Conservation (phyloP, 1,140 invertebrate genomes). For the Wasmannia auropunctata region DNA sequence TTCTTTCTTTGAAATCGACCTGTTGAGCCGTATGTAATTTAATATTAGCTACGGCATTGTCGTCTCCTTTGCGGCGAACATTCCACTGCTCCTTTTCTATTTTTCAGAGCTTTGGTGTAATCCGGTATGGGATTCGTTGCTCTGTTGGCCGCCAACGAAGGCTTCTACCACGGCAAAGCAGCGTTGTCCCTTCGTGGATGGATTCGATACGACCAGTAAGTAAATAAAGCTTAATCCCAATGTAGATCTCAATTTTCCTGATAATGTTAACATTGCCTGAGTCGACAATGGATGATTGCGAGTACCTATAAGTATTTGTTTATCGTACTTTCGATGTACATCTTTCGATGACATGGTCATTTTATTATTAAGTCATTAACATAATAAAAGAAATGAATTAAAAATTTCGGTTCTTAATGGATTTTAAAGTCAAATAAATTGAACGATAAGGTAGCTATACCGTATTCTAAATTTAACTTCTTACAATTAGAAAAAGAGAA, state of each 20-base stretch:
- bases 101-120: constrained; percentile 88
- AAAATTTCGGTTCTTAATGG: neutral
- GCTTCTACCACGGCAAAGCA: constrained; percentile 87
- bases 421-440: neutral
- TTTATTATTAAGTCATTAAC: neutral
- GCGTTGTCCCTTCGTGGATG: constrained; percentile 89
- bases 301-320: neutral
- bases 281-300: neutral
- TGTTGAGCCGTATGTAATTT: neutral
- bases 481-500: neutral
- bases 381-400: neutral
- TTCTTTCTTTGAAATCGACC: neutral
- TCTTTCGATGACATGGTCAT: neutral
- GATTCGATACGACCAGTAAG: constrained; percentile 91
- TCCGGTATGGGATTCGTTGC: constrained; percentile 89
- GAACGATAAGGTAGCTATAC: neutral
- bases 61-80: neutral
- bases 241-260: constrained; percentile 12
- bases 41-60: neutral
- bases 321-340: neutral
- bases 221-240: constrained; percentile 57
- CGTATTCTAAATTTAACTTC: neutral
- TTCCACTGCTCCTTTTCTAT: constrained; percentile 56
- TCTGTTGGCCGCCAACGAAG: constrained; percentile 92
- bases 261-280: neutral